These are phyloP conservation scores for Calycopis cecrops DNA, from an alignment of 1,140 invertebrate genomes.

Conservation along the genomic window DNA sequence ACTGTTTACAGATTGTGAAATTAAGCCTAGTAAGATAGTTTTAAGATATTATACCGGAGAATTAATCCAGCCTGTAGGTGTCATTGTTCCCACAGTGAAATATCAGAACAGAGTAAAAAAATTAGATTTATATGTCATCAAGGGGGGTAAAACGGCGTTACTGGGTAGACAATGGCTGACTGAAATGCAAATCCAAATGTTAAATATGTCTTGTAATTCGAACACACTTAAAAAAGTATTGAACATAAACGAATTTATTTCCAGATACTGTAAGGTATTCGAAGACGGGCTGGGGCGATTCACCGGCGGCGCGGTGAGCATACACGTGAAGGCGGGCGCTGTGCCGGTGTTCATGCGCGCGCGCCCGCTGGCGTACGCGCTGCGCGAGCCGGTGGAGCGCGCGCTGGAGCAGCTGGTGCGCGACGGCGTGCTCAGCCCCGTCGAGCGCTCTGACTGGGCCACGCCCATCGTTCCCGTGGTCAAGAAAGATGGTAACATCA, in stretches of 20 bases:
- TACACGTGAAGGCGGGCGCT: constrained; percentile 22
- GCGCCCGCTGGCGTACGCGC: constrained; percentile 34
- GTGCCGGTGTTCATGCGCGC: constrained; percentile 35
- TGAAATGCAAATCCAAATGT: constrained; percentile 24
- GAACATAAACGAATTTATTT: constrained; percentile 29
- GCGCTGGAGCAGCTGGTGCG: constrained; percentile 27
- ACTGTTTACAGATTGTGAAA: constrained; percentile 19
- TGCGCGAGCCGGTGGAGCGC: constrained; percentile 31
- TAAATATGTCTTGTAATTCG: constrained; percentile 1
- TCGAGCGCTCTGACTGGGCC: constrained; percentile 28
- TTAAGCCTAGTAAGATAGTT: constrained; percentile 10
- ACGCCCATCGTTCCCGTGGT: constrained; percentile 33
- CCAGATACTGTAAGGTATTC: constrained; percentile 36
- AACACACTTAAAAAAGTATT: constrained; percentile 6
- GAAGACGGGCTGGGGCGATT: constrained; percentile 34
- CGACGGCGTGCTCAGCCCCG: constrained; percentile 25
- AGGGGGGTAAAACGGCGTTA: constrained; percentile 27
- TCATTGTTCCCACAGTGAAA: constrained; percentile 20
- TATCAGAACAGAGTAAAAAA: constrained; percentile 22
- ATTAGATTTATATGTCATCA: constrained; percentile 33
- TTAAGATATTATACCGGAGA: constrained; percentile 33
- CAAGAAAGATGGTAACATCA: constrained; percentile 34
- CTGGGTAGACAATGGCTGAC: constrained; percentile 34
- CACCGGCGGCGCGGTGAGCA: constrained; percentile 27
- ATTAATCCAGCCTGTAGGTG: constrained; percentile 23